Evolutionary conservation across 2,797 vertebrate genomes (phyloP), one percentile per base, ranked within the genome.

Genomic region (Thamnophis elegans): DNA sequence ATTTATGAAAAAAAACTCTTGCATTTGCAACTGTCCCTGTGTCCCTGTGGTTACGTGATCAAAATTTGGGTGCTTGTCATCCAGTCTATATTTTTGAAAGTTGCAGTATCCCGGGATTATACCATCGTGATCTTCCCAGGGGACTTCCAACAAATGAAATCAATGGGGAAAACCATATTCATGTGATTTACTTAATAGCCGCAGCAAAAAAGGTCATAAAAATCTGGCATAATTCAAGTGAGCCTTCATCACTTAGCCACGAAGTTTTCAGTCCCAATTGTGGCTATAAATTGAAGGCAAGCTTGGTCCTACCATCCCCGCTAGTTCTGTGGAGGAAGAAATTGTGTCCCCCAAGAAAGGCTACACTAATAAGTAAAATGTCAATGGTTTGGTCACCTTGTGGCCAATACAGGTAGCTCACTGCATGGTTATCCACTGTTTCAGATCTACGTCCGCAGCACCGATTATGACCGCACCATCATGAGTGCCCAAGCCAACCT

Each of bases 401-500:
- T 28, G 9, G 32, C 53, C 8, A 53, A 51, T 36, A 65, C 16
- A 65, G 14, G 12, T 51, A 28, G 58, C 22, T 42, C 12, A 28
- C 54, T 47, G 47, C 26, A 51, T 91, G 42, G 4, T 47, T 88
- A 20, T 87, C 20, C 16, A 78, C 0, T 0, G 20, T 89, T 65
- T 89, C 95, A 98, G 98, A 93, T 98, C 32, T 98, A 98, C 0
- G 96, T 98, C 28, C 97, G 98, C 88, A 98, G 98, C 96, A 98
- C 98, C 0, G 98, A 98, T 97, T 98, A 98, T 1, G 98, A 98
- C 94, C 98, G 98, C 1, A 98, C 98, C 1, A 96, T 98, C 94
- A 98, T 98, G 97, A 98, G 98, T 0, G 98, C 98, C 11, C 98
- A 98, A 95, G 98, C 98, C 94, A 98, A 98, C 95, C 97, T 98